Base-by-base conservation (phyloP, 2,113 vertebrate genomes). In the Colistium nudipinnis region DNA sequence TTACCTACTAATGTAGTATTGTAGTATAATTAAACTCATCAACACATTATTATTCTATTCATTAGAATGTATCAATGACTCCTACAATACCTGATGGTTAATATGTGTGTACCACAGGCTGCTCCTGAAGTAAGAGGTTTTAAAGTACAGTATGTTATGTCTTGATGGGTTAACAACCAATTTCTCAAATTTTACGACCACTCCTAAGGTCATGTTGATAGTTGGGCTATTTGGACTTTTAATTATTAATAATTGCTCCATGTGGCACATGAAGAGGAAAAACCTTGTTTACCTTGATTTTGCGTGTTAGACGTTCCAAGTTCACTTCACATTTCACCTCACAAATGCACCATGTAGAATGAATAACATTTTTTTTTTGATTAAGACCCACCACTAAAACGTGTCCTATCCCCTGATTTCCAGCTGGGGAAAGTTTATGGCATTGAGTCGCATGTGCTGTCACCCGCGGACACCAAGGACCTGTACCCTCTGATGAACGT, bases 401-500 rank as follows among this genome's bases (percentile, higher is more conserved):
- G 9, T 33, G 10, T 16, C 11, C 16, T 54, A 3, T 69, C 31
- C 0, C 7, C 2, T 57, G 47, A 52, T 57, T 53, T 78, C 39
- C 41, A 99, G 98, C 78, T 99, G 78, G 98, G 98, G 25, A 99
- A 97, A 85, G 96, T 94, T 54, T 99, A 98, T 0, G 96, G 96
- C 0, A 94, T 99, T 13, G 97, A 99, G 81, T 98, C 98, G 1
- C 87, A 98, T 0, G 96, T 99, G 45, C 92, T 99, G 86, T 95
- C 92, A 7, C 97, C 97, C 0, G 85, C 93, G 0, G 95, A 99
- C 87, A 98, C 98, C 53, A 98, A 98, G 78, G 93, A 94, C 4
- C 89, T 99, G 63, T 99, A 99, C 69, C 98, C 98, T 0, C 92
- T 99, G 81, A 98, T 99, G 98, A 98, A 99, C 0, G 88, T 95